phyloP scores from a whole-genome alignment of 2,888 invertebrate species.

The Tetrapedia diversipes region DNA sequence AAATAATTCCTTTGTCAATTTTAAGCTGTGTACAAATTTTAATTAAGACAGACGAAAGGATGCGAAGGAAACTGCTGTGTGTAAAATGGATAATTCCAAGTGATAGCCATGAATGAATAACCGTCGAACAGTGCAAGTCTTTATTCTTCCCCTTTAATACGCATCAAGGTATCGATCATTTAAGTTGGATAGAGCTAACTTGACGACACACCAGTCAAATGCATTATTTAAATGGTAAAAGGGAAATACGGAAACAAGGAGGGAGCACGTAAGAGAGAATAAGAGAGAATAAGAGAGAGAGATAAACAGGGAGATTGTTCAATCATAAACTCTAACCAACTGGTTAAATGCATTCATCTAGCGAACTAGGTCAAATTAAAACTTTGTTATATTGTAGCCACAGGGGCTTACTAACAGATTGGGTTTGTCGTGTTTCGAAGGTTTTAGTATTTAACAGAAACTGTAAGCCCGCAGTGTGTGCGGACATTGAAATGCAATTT shows the following conservation, averaged over 20 bases:
- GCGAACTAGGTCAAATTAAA: constrained; percentile 50
- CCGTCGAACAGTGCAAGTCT: background rate
- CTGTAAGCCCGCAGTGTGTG: background rate
- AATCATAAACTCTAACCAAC: constrained; percentile 28
- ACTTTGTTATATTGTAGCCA: constrained; percentile 32
- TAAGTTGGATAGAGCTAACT: constrained; percentile 34
- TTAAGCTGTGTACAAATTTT: background rate
- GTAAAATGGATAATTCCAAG: background rate
- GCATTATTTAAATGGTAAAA: constrained; percentile 22
- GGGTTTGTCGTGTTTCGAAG: constrained; percentile 5
- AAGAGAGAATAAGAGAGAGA: background rate
- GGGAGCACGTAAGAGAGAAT: background rate
- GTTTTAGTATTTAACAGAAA: background rate
- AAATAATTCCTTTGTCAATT: background rate
- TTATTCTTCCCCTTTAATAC: constrained; percentile 14
- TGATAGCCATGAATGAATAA: background rate
- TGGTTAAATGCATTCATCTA: constrained; percentile 31
- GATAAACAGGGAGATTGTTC: constrained; percentile 8
- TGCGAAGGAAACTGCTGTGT: background rate
- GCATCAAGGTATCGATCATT: constrained; percentile 50
- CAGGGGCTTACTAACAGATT: constrained; percentile 23
- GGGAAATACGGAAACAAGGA: background rate
- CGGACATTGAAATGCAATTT: constrained; percentile 1
- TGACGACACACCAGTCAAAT: constrained; percentile 27
- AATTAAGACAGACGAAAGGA: background rate